Conservation (phyloP, 1,140 invertebrate genomes). For the Camponotus pennsylvanicus region DNA sequence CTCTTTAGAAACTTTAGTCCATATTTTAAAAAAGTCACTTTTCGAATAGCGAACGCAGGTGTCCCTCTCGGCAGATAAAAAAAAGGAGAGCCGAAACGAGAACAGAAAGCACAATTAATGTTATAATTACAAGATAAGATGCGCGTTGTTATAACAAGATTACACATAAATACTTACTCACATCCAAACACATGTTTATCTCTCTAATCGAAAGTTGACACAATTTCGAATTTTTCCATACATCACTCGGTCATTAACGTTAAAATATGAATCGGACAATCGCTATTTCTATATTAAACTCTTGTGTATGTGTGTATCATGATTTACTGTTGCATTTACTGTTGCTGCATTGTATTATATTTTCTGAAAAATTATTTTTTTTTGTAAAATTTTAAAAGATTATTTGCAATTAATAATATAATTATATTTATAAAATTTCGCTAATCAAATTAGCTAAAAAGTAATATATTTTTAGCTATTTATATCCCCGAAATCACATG, state of each 20-base stretch:
- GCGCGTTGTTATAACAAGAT: slow-evolving; percentile 14
- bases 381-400: background rate
- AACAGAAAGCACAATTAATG: background rate
- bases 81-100: background rate
- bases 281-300: background rate
- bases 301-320: background rate
- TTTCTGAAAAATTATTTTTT: background rate
- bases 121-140: slow-evolving; percentile 17
- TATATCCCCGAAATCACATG: too few species aligned
- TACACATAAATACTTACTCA: background rate
- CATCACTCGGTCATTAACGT: slow-evolving; percentile 4
- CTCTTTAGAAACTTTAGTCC: background rate
- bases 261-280: background rate
- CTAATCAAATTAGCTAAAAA: slow-evolving; percentile 8
- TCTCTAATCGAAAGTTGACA: slow-evolving; percentile 24
- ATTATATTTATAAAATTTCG: background rate
- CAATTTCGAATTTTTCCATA: slow-evolving; percentile 15
- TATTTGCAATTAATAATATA: background rate
- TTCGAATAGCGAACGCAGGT: background rate
- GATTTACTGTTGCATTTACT: background rate
- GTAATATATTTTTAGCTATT: too few species aligned
- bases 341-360: background rate
- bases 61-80: background rate
- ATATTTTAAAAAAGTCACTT: background rate
- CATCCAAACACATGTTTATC: background rate